Conservation (phyloP, 1,140 invertebrate genomes). For the Latrodectus geometricus region DNA sequence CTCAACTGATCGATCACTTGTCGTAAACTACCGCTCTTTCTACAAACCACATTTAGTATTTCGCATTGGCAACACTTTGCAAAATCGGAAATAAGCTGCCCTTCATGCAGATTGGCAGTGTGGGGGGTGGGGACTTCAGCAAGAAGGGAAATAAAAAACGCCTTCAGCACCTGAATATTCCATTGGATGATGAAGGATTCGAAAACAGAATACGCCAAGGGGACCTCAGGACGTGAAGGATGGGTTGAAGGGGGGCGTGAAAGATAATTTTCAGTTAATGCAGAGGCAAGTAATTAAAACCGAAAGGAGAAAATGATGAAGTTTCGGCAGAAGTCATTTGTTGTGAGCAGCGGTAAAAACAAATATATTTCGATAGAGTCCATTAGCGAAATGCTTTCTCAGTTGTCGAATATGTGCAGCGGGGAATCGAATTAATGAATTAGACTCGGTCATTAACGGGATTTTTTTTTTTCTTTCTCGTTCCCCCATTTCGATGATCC, state of each 20-base stretch:
- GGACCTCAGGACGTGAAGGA: background rate
- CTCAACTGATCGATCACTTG: constrained; percentile 15
- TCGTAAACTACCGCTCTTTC: background rate
- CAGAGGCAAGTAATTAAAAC: constrained; percentile 46
- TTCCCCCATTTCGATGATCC: too few species aligned
- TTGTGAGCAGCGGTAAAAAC: constrained; percentile 26
- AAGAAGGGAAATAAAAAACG: constrained; percentile 6
- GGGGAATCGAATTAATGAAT: constrained; percentile 53
- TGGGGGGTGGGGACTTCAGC: too few species aligned
- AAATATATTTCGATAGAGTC: constrained; percentile 37
- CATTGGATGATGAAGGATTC: background rate
- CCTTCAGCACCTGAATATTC: constrained; percentile 28
- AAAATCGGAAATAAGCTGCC: constrained; percentile 28
- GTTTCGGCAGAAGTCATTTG: constrained; percentile 19
- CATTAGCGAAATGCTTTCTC: constrained; percentile 51
- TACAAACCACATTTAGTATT: constrained; percentile 15
- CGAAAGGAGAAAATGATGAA: constrained; percentile 30
- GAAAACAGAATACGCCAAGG: background rate
- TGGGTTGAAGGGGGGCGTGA: background rate
- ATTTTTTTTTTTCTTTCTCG: background rate
- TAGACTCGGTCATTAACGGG: constrained; percentile 32
- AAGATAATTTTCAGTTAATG: constrained; percentile 58
- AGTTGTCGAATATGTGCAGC: background rate
- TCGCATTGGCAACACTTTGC: constrained; percentile 27
- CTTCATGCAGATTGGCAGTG: constrained; percentile 10